Base-by-base conservation (phyloP, 2,113 vertebrate genomes). In the Oreochromis tanganicae region DNA sequence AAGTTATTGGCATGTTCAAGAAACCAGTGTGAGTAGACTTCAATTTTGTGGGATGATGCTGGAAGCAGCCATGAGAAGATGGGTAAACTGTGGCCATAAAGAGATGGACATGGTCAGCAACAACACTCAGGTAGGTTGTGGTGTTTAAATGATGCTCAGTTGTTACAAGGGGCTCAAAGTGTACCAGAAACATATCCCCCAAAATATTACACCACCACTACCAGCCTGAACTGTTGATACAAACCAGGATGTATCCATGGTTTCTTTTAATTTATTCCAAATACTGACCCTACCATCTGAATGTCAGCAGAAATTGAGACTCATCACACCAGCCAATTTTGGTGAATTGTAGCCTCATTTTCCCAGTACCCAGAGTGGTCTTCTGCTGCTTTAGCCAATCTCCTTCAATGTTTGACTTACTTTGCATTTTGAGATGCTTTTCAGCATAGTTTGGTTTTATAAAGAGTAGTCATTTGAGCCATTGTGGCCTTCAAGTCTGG, bases 1-100 rank as follows among this genome's bases (percentile, higher is more conserved):
- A 24, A 0, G 3, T 46, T 16, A 38, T 4, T 46, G 7, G 21
- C 12, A 73, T 46, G 21, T 46, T 46, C 38, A 73, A 73, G 0
- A 73, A 73, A 46, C 8, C 7, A 46, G 13, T 43, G 5, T 3
- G 66, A 71, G 66, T 73, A 46, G 38, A 73, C 38, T 73, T 46
- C 38, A 73, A 12, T 13, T 46, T 73, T 46, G n/a, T 46, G 12
- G 8, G 24, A 24, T 71, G 38, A 71, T 3, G 5, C n/a, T 24
- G 66, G n/a, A 71, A 43, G 66, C 66, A 43, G 61, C 34, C 61
- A 21, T 66, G 17, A 36, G 6, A 66, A 38, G 61, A 38, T 66
- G 10, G 34, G 61, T n/a, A 66, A 36, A 4, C 61, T 66, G 32
- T 38, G 34, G 61, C 17, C 17, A 66, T 66, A 66, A 66, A 38